These are phyloP conservation scores for Argyresthia goedartella DNA, from an alignment of 2,888 invertebrate genomes.

Conservation along the genomic window DNA sequence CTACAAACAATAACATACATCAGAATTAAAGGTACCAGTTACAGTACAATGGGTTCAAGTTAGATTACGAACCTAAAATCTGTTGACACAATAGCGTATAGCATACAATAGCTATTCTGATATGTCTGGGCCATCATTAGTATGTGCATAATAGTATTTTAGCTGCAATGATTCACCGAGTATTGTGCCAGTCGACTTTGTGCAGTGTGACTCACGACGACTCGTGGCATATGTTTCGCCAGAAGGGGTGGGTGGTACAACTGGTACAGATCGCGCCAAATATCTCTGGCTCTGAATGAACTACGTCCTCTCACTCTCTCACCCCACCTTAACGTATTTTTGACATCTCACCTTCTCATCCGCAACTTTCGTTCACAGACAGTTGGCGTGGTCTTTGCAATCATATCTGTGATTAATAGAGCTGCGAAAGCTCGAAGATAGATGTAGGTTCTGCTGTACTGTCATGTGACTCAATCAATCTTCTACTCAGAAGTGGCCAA, in stretches of 20 bases:
- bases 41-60: conserved; percentile 39
- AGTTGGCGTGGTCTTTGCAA: no score
- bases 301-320: no score
- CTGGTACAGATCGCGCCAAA: no score
- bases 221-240: no score
- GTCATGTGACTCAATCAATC: no score
- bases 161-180: conserved; percentile 32
- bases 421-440: neutral
- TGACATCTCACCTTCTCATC: no score
- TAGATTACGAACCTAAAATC: conserved; percentile 55
- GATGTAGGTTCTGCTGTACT: neutral
- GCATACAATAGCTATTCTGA: conserved; percentile 62
- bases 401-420: neutral
- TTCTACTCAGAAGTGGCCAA: no score
- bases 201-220: neutral
- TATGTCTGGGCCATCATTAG: conserved; percentile 51
- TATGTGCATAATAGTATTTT: conserved; percentile 60
- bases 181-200: conserved; percentile 10
- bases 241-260: no score
- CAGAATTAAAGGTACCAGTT: no score
- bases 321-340: no score
- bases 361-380: no score
- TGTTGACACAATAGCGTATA: conserved; percentile 56
- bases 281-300: neutral
- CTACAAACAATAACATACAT: no score